Conservation (phyloP, 2,113 vertebrate species). For the Thamnophis sirtalis region DNA sequence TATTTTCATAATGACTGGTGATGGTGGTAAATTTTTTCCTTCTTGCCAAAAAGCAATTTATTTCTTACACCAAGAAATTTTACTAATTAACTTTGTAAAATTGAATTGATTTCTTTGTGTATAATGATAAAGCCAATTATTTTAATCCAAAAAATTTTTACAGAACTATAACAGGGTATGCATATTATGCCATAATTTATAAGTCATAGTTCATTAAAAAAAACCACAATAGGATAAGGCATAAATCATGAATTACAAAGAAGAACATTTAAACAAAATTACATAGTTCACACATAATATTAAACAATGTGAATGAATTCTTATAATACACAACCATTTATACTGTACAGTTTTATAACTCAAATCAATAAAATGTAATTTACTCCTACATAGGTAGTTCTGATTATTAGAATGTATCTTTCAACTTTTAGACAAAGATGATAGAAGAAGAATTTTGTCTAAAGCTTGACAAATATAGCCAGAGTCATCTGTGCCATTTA, state of each 20-base stretch:
- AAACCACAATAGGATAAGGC: background rate
- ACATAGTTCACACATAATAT: background rate
- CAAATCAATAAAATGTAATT: background rate
- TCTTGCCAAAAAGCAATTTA: background rate
- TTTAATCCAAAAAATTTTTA: background rate
- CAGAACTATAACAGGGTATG: background rate
- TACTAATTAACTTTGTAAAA: background rate
- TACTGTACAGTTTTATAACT: background rate
- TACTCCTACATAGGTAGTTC: background rate
- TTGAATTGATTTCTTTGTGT: background rate
- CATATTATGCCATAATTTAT: background rate
- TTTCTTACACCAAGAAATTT: background rate
- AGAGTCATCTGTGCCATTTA: background rate
- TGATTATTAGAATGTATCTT: background rate
- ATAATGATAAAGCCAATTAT: background rate
- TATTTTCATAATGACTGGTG: background rate
- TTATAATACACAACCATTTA: background rate
- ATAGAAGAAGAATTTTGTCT: conserved; percentile 1
- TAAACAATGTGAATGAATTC: background rate
- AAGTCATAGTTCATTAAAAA: background rate
- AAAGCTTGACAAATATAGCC: conserved; percentile 15
- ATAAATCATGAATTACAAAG: background rate
- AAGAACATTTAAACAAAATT: background rate
- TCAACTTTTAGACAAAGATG: background rate
- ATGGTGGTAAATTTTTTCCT: background rate